Conservation (phyloP, 2,797 vertebrate species). For the Natrix natrix region DNA sequence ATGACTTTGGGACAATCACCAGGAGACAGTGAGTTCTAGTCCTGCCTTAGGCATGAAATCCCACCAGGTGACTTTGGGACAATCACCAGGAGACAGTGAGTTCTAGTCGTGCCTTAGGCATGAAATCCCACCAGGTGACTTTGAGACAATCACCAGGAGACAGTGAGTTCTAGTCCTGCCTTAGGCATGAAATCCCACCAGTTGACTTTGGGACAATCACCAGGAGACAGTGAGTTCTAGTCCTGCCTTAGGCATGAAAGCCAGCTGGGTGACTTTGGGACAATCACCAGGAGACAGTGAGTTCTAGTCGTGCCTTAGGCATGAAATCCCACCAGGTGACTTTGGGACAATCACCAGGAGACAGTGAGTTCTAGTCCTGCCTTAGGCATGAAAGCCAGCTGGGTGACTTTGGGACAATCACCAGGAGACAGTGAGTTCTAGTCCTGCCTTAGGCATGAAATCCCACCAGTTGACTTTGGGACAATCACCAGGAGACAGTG, state of each 20-base stretch:
- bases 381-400: accelerated
- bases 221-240: not conserved
- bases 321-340: no score
- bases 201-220: no score
- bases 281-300: not conserved
- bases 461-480: accelerated
- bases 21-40: not conserved
- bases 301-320: not conserved
- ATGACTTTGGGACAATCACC: not conserved
- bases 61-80: accelerated
- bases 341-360: not conserved
- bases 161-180: not conserved
- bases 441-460: no score
- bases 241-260: no score
- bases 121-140: accelerated
- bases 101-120: not conserved
- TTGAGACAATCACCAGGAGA: not conserved
- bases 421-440: not conserved
- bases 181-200: accelerated
- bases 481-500: not conserved
- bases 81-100: not conserved
- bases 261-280: no score
- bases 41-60: not conserved
- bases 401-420: not conserved
- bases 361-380: not conserved